Conservation (phyloP, 2,888 invertebrate species). For the Oxytorus armatus region DNA sequence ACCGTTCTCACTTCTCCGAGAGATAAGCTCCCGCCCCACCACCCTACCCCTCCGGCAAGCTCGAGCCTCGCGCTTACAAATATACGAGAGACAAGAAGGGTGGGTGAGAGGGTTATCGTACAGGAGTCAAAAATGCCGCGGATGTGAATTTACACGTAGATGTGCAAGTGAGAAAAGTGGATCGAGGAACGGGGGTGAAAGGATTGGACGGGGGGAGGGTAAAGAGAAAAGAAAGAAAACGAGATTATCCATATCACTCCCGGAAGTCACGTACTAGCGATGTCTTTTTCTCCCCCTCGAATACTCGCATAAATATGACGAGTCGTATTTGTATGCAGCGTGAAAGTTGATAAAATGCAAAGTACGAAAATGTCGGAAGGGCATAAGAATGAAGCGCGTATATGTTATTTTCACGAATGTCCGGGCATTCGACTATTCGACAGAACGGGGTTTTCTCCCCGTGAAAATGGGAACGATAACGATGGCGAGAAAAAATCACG, state of each 20-base stretch:
- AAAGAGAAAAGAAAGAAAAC: conserved; percentile 13
- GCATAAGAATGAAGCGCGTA: too few relatives aligned
- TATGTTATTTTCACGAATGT: too few relatives aligned
- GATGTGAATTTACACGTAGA: conserved; percentile 44
- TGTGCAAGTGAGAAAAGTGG: conserved; percentile 9
- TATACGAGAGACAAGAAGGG: too few relatives aligned
- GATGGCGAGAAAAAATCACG: too few relatives aligned
- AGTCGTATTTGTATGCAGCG: conserved; percentile 12
- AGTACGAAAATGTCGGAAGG: too few relatives aligned
- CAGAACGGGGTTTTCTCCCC: too few relatives aligned
- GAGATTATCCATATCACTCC: conserved; percentile 2
- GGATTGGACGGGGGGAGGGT: conserved; percentile 17
- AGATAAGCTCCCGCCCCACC: conserved; percentile 77
- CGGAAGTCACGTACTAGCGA: conserved; percentile 47
- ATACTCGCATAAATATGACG: conserved; percentile 39
- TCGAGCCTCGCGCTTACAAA: conserved; percentile 35
- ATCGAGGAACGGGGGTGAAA: conserved; percentile 17
- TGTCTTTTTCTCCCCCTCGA: conserved; percentile 29
- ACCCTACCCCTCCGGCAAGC: too few relatives aligned
- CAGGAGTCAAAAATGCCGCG: conserved; percentile 37
- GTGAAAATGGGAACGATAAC: too few relatives aligned
- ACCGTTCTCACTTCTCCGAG: conserved; percentile 54
- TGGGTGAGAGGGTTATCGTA: too few relatives aligned
- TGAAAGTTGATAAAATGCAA: conserved; percentile 37
- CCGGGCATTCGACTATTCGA: too few relatives aligned